These are phyloP conservation scores for Bujurquina vittata DNA, from an alignment of 2,113 vertebrate species.

Conservation along the genomic window DNA sequence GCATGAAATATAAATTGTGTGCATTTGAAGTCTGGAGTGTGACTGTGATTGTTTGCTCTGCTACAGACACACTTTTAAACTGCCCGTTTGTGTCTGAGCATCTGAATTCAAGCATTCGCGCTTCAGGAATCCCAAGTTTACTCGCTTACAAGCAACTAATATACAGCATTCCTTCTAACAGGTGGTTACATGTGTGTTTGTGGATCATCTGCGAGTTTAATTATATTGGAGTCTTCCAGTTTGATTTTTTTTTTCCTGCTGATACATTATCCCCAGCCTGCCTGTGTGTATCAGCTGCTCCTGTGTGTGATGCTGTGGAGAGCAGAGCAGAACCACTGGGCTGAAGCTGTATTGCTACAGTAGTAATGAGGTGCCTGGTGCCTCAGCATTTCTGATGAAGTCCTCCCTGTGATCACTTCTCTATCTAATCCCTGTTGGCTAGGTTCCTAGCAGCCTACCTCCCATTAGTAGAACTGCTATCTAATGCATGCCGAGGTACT, in stretches of 20 bases:
- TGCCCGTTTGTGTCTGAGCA: neutral
- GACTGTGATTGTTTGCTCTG: neutral
- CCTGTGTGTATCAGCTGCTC: conserved; percentile 3
- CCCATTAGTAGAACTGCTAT: conserved; percentile 63
- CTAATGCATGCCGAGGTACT: conserved; percentile 54
- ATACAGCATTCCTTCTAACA: neutral
- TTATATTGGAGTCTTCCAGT: neutral
- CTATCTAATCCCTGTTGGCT: conserved; percentile 71
- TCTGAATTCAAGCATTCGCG: neutral
- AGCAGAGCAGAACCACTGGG: conserved; percentile 48
- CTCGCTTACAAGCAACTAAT: neutral
- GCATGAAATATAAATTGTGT: conserved; percentile 21
- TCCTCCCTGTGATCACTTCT: conserved; percentile 75
- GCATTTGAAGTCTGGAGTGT: conserved; percentile 30
- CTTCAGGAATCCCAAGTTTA: neutral
- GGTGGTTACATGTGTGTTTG: neutral
- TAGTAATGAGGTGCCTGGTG: conserved; percentile 75
- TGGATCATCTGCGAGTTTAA: conserved; percentile 9
- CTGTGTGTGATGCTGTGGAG: conserved; percentile 43
- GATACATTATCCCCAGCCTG: conserved; percentile 13
- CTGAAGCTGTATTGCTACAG: conserved; percentile 55
- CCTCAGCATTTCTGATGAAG: conserved; percentile 75
- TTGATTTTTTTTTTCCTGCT: conserved; percentile 10
- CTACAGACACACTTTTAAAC: neutral
- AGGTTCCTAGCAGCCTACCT: conserved; percentile 59